These are phyloP conservation scores for Temnothorax nylanderi DNA, from an alignment of 1,140 invertebrate species.

Conservation along the genomic window DNA sequence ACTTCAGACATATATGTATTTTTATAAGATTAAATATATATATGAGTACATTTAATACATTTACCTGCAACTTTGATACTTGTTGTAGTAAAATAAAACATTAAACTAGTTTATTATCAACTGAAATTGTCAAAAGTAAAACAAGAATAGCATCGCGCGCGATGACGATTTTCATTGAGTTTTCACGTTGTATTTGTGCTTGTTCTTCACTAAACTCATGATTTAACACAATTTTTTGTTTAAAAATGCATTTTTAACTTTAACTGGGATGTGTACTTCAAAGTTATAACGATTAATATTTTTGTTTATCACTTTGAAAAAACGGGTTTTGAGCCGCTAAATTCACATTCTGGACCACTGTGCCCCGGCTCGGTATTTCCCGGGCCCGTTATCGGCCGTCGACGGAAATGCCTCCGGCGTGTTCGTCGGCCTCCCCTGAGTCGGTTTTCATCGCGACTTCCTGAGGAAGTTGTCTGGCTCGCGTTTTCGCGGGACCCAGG, in stretches of 20 bases:
- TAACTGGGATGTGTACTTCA: background rate
- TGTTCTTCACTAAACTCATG: background rate
- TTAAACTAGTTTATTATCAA: background rate
- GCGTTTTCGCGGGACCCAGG: no score
- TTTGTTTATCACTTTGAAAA: background rate
- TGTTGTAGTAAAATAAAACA: constrained; percentile 1
- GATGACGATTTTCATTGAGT: background rate
- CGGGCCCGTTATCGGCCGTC: no score
- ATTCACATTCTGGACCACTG: no score
- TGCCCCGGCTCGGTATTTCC: no score
- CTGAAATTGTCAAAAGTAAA: background rate
- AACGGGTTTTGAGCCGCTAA: no score
- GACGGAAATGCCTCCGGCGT: no score
- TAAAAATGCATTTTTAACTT: background rate
- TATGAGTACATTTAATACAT: no score
- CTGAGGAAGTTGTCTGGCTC: no score
- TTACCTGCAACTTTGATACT: background rate
- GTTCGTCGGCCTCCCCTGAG: no score
- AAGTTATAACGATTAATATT: background rate
- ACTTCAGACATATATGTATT: background rate
- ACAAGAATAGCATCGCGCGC: background rate
- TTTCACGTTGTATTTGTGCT: background rate
- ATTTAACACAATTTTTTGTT: background rate
- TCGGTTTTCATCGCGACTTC: no score
- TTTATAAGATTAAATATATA: background rate